Evolutionary conservation across 1,140 invertebrate species (phyloP).

Genomic region (Drosophila lini): DNA sequence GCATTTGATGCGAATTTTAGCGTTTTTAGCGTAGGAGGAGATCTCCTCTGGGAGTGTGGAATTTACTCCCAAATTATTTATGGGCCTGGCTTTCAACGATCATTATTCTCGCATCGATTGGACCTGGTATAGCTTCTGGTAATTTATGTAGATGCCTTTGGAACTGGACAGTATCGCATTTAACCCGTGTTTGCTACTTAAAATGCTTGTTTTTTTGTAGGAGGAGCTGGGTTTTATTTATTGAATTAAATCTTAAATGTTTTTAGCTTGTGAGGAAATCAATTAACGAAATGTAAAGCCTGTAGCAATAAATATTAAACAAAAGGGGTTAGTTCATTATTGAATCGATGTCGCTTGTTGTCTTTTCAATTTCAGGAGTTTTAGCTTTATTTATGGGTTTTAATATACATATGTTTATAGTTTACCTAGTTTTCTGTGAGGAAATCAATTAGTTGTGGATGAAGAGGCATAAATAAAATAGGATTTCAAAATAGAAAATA

Average conservation of each 20-base stretch:
- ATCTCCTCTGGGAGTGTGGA: neutral
- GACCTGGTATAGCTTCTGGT: conserved; percentile 27
- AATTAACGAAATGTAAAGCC: conserved; percentile 15
- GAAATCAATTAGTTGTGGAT: neutral
- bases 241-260: conserved; percentile 26
- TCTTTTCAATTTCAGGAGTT: conserved; percentile 10
- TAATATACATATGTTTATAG: conserved; percentile 10
- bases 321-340: conserved; percentile 15
- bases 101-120: conserved; percentile 28
- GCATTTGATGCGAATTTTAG: conserved; percentile 44
- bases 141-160: conserved; percentile 22
- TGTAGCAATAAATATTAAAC: conserved; percentile 15
- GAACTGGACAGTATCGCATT: conserved; percentile 10
- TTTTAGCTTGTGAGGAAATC: conserved; percentile 7
- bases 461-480: neutral
- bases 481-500: neutral
- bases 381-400: conserved; percentile 12
- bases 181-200: conserved; percentile 28
- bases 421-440: neutral
- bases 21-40: conserved; percentile 35
- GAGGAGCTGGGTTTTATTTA: conserved; percentile 9
- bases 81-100: conserved; percentile 32
- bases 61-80: conserved; percentile 39
- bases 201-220: conserved; percentile 16
- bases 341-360: neutral